Percentiles rank a stretch among this genome's conserved stretches.
These are phyloP conservation scores for Dasyprocta punctata DNA, from an alignment of 2,113 vertebrate genomes.

Conservation along the genomic window DNA sequence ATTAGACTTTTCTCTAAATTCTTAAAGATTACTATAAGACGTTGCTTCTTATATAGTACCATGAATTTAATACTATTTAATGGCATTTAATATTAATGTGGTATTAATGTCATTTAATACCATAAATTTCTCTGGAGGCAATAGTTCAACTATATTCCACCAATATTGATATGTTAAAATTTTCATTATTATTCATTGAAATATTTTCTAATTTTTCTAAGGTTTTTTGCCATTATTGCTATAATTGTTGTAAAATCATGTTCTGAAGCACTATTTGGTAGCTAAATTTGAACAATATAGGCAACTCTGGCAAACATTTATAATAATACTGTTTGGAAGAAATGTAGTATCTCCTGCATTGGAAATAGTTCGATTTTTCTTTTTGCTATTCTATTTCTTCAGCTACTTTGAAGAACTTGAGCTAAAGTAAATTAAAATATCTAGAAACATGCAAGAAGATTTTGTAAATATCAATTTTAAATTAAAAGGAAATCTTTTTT, in stretches of 20 bases:
- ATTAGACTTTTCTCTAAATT: neutral
- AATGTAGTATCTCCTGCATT: neutral
- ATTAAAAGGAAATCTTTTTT: neutral
- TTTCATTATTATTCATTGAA: neutral
- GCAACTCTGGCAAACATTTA: neutral
- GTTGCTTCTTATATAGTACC: neutral
- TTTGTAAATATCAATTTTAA: neutral
- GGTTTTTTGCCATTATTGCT: neutral
- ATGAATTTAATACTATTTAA: neutral
- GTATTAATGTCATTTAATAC: neutral
- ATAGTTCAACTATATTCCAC: neutral
- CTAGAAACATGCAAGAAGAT: neutral
- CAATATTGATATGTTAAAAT: neutral
- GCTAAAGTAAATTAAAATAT: neutral
- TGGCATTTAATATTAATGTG: neutral
- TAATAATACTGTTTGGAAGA: neutral
- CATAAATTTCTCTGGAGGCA: neutral
- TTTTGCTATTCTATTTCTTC: neutral
- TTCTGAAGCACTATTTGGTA: neutral
- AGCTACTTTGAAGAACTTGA: neutral
- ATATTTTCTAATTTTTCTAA: neutral
- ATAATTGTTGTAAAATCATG: neutral
- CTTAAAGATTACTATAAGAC: neutral
- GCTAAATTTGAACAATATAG: neutral
- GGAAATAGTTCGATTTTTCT: neutral